Evolutionary conservation across 1,140 invertebrate genomes (phyloP), one percentile per base, ranked within the genome.

Genomic region (Drosophila kepulauana): DNA sequence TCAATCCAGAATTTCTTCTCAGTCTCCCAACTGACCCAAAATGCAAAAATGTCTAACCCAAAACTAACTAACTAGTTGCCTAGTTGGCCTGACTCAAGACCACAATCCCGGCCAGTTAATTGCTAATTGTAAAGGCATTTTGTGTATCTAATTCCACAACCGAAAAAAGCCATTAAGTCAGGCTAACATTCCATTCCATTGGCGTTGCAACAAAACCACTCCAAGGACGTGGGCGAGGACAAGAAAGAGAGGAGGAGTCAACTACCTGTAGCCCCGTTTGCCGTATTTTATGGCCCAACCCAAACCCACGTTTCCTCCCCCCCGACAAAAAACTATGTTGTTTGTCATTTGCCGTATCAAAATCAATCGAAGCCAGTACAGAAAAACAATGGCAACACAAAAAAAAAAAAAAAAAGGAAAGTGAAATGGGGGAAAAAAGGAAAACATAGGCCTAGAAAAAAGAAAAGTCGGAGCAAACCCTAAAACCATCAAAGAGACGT

Each of bases 321-420:
- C n/a, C 13, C 13, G 10, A 6, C 6, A 1, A 28, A 25, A 25
- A 16, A 35, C 45, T 57, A 41, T 13, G 66, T 61, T 78, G 54
- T 82, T 79, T 79, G 64, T 69, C 82, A 87, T 76, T 82, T 74
- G 38, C 51, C 65, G 68, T 75, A 82, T 79, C 73, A 76, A 79
- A 86, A 86, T 79, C 82, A 79, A 86, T 86, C 82, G 79, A 82
- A 87, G 20, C 43, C 8, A 48, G 20, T 3, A 33, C 30, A 35
- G 30, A 67, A 66, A 65, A 48, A 66, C 20, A 63, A 59, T 1
- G 41, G 33, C 35, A 38, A 45, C 38, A 41, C 16, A 45, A 52
- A 7, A 11, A 16, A 13, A 1, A 33, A 33, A 8, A 16, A 15
- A 45, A 51, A 13, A 20, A 20, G 13, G 25, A 54, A 54, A 54